Base-by-base conservation (phyloP, 1,140 invertebrate species). In the Listronotus bonariensis region DNA sequence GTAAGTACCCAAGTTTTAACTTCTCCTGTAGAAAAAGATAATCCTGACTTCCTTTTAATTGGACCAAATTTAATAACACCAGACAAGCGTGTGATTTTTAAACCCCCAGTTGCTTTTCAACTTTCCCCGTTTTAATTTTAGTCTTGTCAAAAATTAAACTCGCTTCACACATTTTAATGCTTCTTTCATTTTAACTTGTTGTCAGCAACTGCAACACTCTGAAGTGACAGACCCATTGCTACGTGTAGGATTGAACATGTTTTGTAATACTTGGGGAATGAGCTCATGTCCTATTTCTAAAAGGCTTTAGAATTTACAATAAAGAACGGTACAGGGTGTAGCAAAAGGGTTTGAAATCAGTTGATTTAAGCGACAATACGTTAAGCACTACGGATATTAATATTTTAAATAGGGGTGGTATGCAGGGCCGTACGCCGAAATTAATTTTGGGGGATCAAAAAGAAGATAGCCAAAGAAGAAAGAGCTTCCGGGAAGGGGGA, bases 141-240 rank as follows among this genome's bases (percentile, higher is more conserved):
- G 14, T 57, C 55, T 57, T 57, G 55, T 57, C 55, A 57, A 46
- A 57, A 57, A 57, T 57, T 57, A 57, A 57, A 42, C 55, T 46
- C 55, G 36, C 55, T 57, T 46, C 55, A 57, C 42, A 57, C 55
- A 45, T 57, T 57, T 57, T 57, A 57, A 57, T 57, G 41, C 45
- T 57, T 41, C 12, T 57, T 57, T 40, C 55, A 34, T 57, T 45
- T 41, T 46, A 46, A 36, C 55, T 57, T 10, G 55, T 40, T 46
- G 55, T 57, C 55, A 57, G 26, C 55, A 40, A 57, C 42, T 57
- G 55, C 34, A 7, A 36, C 55, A 57, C 42, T 32, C 42, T 18
- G 42, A 57, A 57, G 34, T 57, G 55, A 57, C 55, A 46, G 55
- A 34, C 32, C 34, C 55, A 46, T 17, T 46, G 26, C n/a, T 41